These are phyloP conservation scores for Ladona fulva DNA, from an alignment of 1,140 invertebrate species.

Conservation along the genomic window DNA sequence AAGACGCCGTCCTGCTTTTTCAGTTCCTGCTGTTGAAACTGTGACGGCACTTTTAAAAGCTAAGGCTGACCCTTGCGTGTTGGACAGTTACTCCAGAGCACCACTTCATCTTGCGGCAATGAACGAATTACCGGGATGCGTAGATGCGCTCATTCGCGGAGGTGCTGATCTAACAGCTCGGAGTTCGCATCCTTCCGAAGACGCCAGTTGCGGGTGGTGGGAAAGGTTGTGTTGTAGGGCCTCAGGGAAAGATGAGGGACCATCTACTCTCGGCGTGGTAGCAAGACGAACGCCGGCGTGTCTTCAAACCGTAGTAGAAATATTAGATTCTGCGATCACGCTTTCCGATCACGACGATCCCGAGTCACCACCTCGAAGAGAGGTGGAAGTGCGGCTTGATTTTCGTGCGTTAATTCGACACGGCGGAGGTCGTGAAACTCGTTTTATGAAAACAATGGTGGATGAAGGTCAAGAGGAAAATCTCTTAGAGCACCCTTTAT, in stretches of 20 bases:
- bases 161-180: slow-evolving; percentile 76
- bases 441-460: slow-evolving; percentile 70
- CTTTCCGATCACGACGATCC: slow-evolving; percentile 59
- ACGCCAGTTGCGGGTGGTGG: neutral
- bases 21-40: slow-evolving; percentile 53
- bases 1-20: slow-evolving; percentile 61
- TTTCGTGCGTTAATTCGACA: slow-evolving; percentile 69
- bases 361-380: slow-evolving; percentile 50
- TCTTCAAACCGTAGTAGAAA: slow-evolving; percentile 62
- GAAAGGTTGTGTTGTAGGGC: neutral
- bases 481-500: slow-evolving; percentile 69
- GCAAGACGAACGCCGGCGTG: slow-evolving; percentile 72
- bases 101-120: slow-evolving; percentile 78
- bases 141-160: slow-evolving; percentile 69
- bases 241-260: slow-evolving; percentile 45
- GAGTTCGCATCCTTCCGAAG: slow-evolving; percentile 35
- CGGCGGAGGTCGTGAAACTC: slow-evolving; percentile 66
- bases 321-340: slow-evolving; percentile 65
- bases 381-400: slow-evolving; percentile 71
- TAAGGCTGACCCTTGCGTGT: slow-evolving; percentile 72
- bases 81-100: slow-evolving; percentile 82
- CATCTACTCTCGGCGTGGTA: slow-evolving; percentile 71
- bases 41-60: slow-evolving; percentile 48
- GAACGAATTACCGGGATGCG: slow-evolving; percentile 73
- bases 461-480: slow-evolving; percentile 70